A percentile compares a stretch with the other conserved stretches of the same genome.
These are phyloP conservation scores for Tinea trinotella DNA, from an alignment of 2,888 invertebrate species.

Conservation along the genomic window DNA sequence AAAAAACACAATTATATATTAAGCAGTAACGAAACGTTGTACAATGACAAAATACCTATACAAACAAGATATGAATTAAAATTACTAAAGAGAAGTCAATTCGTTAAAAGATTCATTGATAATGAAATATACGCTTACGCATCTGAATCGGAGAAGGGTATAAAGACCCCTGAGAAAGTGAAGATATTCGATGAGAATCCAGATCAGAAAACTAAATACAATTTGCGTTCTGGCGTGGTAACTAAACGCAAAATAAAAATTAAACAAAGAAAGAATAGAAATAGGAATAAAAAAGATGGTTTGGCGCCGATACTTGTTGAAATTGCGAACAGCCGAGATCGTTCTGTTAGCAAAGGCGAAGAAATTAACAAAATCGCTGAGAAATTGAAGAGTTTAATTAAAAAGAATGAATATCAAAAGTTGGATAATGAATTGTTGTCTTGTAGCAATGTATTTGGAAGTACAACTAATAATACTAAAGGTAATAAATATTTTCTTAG, in stretches of 20 bases:
- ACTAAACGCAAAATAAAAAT: too few species aligned
- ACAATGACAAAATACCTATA: slow-evolving; percentile 58
- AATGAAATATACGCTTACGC: slow-evolving; percentile 55
- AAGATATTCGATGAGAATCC: background rate
- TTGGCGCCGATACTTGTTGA: slow-evolving; percentile 59
- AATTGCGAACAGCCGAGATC: slow-evolving; percentile 46
- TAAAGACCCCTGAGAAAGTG: slow-evolving; percentile 32
- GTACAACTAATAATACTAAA: too few species aligned
- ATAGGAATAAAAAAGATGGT: slow-evolving; percentile 39
- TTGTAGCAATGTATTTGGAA: slow-evolving; percentile 50
- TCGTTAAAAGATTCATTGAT: slow-evolving; percentile 44
- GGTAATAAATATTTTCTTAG: too few species aligned
- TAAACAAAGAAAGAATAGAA: too few species aligned
- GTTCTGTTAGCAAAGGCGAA: slow-evolving; percentile 34
- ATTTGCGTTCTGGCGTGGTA: background rate
- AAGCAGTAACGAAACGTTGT: slow-evolving; percentile 52
- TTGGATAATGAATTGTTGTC: slow-evolving; percentile 46
- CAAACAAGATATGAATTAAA: slow-evolving; percentile 59
- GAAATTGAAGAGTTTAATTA: slow-evolving; percentile 51
- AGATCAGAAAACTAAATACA: slow-evolving; percentile 27
- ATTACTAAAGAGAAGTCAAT: slow-evolving; percentile 54
- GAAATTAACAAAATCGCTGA: slow-evolving; percentile 64
- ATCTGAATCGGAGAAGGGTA: slow-evolving; percentile 46
- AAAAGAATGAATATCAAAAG: slow-evolving; percentile 36
- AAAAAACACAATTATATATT: slow-evolving; percentile 49